Conservation (phyloP, 2,113 vertebrate genomes). For the Calypte anna region DNA sequence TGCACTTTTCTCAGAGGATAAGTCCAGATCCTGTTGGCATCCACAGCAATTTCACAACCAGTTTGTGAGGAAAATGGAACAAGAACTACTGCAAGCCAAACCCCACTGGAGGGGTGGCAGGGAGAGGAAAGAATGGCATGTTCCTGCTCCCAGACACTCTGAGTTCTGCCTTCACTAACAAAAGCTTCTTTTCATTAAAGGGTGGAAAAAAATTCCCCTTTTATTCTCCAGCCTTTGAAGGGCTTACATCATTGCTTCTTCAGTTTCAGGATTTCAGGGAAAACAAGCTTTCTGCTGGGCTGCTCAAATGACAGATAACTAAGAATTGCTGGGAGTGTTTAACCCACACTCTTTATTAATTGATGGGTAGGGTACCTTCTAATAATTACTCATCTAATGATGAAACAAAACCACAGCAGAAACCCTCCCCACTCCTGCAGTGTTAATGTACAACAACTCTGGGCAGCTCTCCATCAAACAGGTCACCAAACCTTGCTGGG, state of each 20-base stretch:
- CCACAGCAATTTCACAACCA: background rate
- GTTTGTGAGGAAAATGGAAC: accelerated
- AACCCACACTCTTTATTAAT: background rate
- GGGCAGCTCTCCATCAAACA: background rate
- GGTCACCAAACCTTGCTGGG: background rate
- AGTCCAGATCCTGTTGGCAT: accelerated
- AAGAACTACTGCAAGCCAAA: background rate
- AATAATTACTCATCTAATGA: background rate
- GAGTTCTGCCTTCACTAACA: constrained; percentile 38
- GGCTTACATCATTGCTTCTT: constrained; percentile 65
- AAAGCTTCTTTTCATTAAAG: constrained; percentile 70
- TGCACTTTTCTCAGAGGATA: accelerated
- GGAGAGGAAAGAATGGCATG: background rate
- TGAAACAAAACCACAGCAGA: constrained; percentile 2
- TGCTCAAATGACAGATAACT: constrained; percentile 33
- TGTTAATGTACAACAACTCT: background rate
- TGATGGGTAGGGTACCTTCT: background rate
- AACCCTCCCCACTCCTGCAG: background rate
- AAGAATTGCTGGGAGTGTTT: constrained; percentile 43
- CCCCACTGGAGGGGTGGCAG: background rate
- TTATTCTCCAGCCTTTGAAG: constrained; percentile 49
- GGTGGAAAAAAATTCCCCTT: background rate
- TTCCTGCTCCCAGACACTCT: background rate
- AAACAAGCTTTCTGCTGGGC: constrained; percentile 60
- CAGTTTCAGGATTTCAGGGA: constrained; percentile 49